Base-by-base conservation (phyloP, 2,797 vertebrate genomes). In the Lerista edwardsae region DNA sequence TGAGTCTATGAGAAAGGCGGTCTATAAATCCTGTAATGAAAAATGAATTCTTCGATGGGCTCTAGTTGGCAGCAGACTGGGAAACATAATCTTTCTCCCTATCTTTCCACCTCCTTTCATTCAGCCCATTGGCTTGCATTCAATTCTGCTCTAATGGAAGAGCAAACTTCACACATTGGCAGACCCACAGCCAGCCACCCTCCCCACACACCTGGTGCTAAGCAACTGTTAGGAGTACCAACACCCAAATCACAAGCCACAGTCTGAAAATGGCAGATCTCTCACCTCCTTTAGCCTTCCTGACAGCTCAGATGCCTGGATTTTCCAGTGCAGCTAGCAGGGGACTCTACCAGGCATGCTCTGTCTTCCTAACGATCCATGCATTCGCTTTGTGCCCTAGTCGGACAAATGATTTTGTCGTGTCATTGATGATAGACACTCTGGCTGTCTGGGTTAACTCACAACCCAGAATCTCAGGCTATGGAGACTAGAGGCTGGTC, bases 391-490 rank as follows among this genome's bases (percentile, higher is more conserved):
- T 65, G 62, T 84, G 78, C 84, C 77, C 76, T 82, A 67, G 67
- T 62, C 87, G 88, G 90, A 91, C 88, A 89, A 88, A 89, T 79
- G 61, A 74, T 73, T 88, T 87, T 15, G 83, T 92, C 80, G 47
- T 6, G 0, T 84, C 82, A 61, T 83, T 86, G 79, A 86, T 80
- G 83, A 65, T 88, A 83, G 89, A 64, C 47, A 84, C 62, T 55
- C 74, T 59, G 73, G 61, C 83, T 1, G 82, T 39, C 64, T 79
- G 67, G 88, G 76, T 91, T 84, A 78, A 90, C 80, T 87, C 39
- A 3, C 86, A 84, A 39, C 87, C 57, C 75, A 83, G 80, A 79
- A 51, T 80, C 57, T 39, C 57, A 39, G 34, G 41, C 47, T 75
- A 25, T 14, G 27, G 69, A 85, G 69, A 55, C 59, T 4, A n/a